These are phyloP conservation scores for Phalanger gymnotis DNA, from an alignment of 2,797 vertebrate species.

Conservation along the genomic window DNA sequence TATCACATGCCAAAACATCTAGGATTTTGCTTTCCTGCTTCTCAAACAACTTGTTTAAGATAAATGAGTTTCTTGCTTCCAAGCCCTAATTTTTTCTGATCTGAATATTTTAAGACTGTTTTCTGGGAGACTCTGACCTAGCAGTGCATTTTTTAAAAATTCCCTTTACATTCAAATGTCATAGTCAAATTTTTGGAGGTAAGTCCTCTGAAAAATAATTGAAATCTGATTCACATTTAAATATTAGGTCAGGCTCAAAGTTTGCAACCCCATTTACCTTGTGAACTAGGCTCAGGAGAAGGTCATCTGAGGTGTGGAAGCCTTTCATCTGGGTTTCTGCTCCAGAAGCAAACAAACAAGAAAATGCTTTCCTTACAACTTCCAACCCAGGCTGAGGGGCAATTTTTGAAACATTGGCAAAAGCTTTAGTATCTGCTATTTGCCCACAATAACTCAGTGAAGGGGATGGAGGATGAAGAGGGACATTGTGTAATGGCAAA, in stretches of 20 bases:
- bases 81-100: not conserved
- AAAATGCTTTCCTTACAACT: not conserved
- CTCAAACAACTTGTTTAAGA: not conserved
- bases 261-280: not conserved
- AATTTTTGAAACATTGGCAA: not conserved
- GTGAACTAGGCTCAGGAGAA: not conserved
- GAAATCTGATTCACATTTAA: not conserved
- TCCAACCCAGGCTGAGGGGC: not conserved
- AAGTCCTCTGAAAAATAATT: not conserved
- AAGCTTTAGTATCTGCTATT: not conserved
- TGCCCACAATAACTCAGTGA: not conserved
- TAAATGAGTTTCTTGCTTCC: not conserved
- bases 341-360: not conserved
- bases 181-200: not conserved
- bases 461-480: not conserved
- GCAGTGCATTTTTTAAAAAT: not conserved
- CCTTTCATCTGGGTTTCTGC: not conserved
- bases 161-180: not conserved
- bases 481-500: no score
- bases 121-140: no score
- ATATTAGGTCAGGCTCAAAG: not conserved
- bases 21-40: not conserved
- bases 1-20: not conserved
- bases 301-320: not conserved
- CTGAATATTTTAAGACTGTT: not conserved